Base-by-base conservation (phyloP, 2,888 invertebrate genomes). In the Pachliopta kotzebuea region DNA sequence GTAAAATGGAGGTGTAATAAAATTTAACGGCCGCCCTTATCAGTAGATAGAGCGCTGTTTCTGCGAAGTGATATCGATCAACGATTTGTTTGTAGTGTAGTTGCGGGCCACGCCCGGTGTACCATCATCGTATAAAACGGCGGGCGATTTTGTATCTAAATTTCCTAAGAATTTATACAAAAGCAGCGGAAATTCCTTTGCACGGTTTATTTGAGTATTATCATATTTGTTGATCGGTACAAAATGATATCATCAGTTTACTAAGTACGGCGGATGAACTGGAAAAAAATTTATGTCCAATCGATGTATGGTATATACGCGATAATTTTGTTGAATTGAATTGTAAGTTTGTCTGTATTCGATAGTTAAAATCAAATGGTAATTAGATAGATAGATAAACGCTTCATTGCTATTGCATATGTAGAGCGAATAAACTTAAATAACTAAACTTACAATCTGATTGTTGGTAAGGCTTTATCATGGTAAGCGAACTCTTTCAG, bases 21-120 rank as follows among this genome's bases (percentile, higher is more conserved):
- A 60, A 56, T 60, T 60, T 64, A 64, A 64, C 64, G 60, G 64
- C 26, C 20, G 2, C 11, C 11, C 14, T 64, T 64, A 64, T 64
- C 64, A 26, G 24, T 11, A 49, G 64, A 64, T 64, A 64, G 26
- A 7, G 26, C 17, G 31, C 37, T 2, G 50, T 18, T 63, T 64
- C 64, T 20, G 24, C 26, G 64, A 64, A 63, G 56, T 37, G 56
- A 62, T 62, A 62, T 52, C 55, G 45, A 64, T 64, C 60, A 20
- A 50, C 20, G 21, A 26, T 24, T 53, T 56, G 55, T 59, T 55
- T 63, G 55, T 63, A 42, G 17, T 21, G 42, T 24, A 62, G 52
- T n/a, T 18, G 20, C 26, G 50, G 21, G 64, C 60, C 64, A 52
- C 60, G 50, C 64, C 64, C 56, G 45, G 26, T 56, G 56, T 17